Evolutionary conservation across 2,113 vertebrate genomes (phyloP).

Genomic region (Salvelinus alpinus): DNA sequence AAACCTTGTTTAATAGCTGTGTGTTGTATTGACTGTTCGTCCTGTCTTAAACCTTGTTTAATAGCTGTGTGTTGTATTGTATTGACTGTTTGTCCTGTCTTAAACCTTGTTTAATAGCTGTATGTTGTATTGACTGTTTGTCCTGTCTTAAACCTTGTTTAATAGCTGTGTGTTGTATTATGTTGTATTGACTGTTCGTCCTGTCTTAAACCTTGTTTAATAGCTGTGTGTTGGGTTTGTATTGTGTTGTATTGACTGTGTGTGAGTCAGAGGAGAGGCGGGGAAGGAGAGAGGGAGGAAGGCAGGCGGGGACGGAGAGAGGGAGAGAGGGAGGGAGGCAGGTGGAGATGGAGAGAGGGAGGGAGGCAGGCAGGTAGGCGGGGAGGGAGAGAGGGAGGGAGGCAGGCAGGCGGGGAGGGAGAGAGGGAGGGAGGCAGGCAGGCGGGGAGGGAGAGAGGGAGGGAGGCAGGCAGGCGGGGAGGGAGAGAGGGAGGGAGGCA

Average conservation of each 20-base stretch:
- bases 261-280: slow-evolving; percentile 27
- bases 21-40: slow-evolving; percentile 8
- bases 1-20: slow-evolving; percentile 35
- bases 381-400: too few relatives aligned
- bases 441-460: neutral
- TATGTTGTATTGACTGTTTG: neutral
- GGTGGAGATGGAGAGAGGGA: too few relatives aligned
- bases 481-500: too few relatives aligned
- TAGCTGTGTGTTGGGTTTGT: slow-evolving; percentile 23
- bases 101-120: slow-evolving; percentile 34
- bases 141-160: slow-evolving; percentile 37
- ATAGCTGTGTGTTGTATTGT: slow-evolving; percentile 25
- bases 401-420: too few relatives aligned
- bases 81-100: slow-evolving; percentile 13
- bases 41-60: slow-evolving; percentile 38
- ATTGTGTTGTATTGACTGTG: slow-evolving; percentile 30
- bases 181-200: too few relatives aligned
- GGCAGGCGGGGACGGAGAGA: too few relatives aligned
- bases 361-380: too few relatives aligned
- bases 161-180: slow-evolving; percentile 35
- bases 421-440: too few relatives aligned
- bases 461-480: neutral
- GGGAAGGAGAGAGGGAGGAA: neutral
- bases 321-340: too few relatives aligned
- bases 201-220: slow-evolving; percentile 42